Percentiles rank a stretch among this genome's conserved stretches.
phyloP scores from a whole-genome alignment of 2,113 vertebrate genomes.

The Diadophis punctatus region DNA sequence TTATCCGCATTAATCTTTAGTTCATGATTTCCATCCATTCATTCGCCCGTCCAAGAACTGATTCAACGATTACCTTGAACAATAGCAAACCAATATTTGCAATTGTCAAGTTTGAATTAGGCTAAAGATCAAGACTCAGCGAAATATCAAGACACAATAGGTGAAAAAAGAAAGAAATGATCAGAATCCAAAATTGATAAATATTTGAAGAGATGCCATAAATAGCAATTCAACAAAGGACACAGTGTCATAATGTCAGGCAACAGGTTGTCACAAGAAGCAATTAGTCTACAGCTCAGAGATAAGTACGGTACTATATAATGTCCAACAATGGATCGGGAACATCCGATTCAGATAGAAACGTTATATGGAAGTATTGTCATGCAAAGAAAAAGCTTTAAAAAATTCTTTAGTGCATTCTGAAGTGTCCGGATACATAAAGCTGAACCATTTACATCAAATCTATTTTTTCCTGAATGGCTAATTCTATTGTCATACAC shows the following conservation, averaged over 20 bases:
- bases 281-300: neutral
- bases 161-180: neutral
- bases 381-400: neutral
- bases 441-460: neutral
- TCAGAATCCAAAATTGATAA: neutral
- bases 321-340: neutral
- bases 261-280: conserved; percentile 7
- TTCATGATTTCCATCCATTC: neutral
- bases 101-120: neutral
- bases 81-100: neutral
- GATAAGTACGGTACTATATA: neutral
- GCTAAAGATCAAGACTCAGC: neutral
- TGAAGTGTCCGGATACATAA: neutral
- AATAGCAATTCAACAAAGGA: neutral
- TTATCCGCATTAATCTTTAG: neutral
- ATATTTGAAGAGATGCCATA: conserved; percentile 13
- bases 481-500: neutral
- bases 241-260: neutral
- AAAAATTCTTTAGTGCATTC: neutral
- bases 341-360: neutral
- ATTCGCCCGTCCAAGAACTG: neutral
- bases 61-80: neutral
- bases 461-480: neutral
- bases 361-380: neutral
- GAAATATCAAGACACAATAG: neutral